A percentile compares a stretch with the other conserved stretches of the same genome.
Evolutionary conservation across 2,888 invertebrate genomes (phyloP).

Genomic region (Lochmaea capreae): DNA sequence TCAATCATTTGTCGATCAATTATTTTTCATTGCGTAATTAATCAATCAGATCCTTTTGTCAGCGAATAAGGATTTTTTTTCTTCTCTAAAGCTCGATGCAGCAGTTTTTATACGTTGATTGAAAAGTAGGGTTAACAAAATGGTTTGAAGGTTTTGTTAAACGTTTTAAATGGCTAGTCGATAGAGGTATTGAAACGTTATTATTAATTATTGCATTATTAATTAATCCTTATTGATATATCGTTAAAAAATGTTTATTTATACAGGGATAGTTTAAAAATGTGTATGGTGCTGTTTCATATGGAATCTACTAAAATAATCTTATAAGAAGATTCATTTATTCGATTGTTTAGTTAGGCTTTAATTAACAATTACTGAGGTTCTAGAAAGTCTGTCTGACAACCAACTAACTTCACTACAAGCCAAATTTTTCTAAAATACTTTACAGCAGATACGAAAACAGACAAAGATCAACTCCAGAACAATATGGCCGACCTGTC

Average conservation of each 20-base stretch:
- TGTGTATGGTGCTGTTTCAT: too few species aligned
- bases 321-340: too few species aligned
- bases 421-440: too few species aligned
- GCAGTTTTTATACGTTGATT: neutral
- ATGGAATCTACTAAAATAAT: too few species aligned
- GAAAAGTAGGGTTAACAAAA: neutral
- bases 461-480: too few species aligned
- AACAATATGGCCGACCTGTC: too few species aligned
- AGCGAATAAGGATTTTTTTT: neutral
- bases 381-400: too few species aligned
- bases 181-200: neutral
- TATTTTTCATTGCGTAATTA: conserved; percentile 1
- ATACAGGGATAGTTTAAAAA: neutral
- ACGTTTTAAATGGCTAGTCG: neutral
- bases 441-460: too few species aligned
- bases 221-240: neutral
- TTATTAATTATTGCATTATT: neutral
- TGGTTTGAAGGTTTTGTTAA: neutral
- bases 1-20: conserved; percentile 13
- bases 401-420: too few species aligned
- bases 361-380: too few species aligned
- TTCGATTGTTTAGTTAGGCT: too few species aligned
- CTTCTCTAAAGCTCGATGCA: neutral
- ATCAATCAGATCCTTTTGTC: conserved; percentile 9
- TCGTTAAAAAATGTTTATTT: neutral